These are phyloP conservation scores for Cassiopea andromeda DNA, from an alignment of 30 jellyfish, hydroid and myxozoan genomes.

Conservation along the genomic window DNA sequence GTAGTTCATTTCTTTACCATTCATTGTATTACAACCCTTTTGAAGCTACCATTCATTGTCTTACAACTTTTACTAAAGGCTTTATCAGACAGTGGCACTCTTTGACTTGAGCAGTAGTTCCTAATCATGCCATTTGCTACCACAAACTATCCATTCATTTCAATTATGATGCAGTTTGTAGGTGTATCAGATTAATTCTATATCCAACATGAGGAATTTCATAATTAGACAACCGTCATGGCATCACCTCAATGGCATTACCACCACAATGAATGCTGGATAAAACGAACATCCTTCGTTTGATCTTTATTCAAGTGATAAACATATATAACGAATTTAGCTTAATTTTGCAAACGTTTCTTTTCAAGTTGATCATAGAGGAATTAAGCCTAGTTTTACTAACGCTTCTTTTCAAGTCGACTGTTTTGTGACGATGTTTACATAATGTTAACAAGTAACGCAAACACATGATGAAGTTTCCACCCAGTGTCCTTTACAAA, in stretches of 20 bases:
- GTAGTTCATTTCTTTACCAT: no score
- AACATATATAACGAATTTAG: background rate
- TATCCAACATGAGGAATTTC: background rate
- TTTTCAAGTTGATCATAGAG: background rate
- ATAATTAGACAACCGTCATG: background rate
- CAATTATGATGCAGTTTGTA: background rate
- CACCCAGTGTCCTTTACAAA: background rate
- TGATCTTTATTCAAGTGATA: background rate
- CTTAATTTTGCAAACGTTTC: slow-evolving; percentile 14
- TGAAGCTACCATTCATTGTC: no score
- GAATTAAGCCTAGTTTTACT: background rate
- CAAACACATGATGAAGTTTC: slow-evolving; percentile 6
- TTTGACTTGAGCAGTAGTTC: no score
- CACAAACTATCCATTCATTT: background rate
- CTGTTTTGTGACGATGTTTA: background rate
- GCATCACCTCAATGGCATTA: background rate
- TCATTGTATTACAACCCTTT: no score
- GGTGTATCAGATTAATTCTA: background rate
- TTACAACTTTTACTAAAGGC: no score
- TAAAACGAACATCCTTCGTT: background rate
- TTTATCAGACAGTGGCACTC: no score
- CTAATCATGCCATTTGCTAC: background rate
- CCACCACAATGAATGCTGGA: background rate
- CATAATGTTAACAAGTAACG: slow-evolving; percentile 14
- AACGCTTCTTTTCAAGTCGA: background rate